Evolutionary conservation across 2,113 vertebrate genomes (phyloP), one percentile per base, ranked within the genome.

Genomic region (Archocentrus centrarchus): DNA sequence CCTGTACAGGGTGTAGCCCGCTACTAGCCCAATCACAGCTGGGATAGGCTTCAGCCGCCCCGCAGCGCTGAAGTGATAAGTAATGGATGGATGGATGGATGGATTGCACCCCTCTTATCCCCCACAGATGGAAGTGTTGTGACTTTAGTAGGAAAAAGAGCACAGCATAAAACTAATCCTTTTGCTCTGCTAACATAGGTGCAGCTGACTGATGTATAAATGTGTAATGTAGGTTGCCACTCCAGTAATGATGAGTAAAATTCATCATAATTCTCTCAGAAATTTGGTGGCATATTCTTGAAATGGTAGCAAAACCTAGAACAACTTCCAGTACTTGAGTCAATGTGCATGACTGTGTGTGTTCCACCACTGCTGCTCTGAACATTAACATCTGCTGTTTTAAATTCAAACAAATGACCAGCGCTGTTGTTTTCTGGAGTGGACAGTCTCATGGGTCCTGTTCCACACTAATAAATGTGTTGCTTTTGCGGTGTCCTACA

Each of bases 401-500:
- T 20, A 75, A 78, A 32, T 75, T 86, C 22, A 37, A 90, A 82
- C 63, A 59, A 82, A 85, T 60, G n/a, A 35, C 14, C 68, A 41
- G 35, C 5, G 24, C 41, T 61, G 73, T 55, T 32, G 66, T 85
- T 77, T 75, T 59, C 76, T 85, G 76, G 77, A 83, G 20, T 77
- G 57, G 77, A 79, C 53, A 35, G 61, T 80, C 84, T 83, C 70
- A 3, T 7, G 70, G 61, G 77, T 47, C 82, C 47, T 76, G 86
- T 85, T 86, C 80, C 66, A 61, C 77, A 55, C 86, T 73, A 64
- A 86, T 85, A 79, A 88, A 90, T 82, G 80, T 68, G 61, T 44
- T 44, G 63, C 59, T 60, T 78, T 57, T 18, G 39, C 20, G 35
- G 24, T 63, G 62, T 50, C 37, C 79, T 82, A 58, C 59, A 90